Evolutionary conservation across 2,113 vertebrate genomes (phyloP).

Genomic region (Alces alces): DNA sequence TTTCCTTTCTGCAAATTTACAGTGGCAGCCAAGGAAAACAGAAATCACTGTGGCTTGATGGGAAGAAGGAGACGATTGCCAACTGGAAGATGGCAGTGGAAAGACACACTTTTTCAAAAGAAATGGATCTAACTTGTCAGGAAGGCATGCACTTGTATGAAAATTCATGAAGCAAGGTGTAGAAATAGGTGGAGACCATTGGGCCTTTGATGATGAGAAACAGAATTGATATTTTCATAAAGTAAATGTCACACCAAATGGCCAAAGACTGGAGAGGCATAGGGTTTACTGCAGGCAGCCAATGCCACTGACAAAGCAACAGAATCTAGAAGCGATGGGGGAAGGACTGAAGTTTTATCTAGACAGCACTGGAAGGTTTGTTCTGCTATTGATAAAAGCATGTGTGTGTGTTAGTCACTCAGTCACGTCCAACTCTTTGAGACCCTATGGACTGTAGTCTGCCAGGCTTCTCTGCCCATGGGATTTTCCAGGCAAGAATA

Average conservation of each 20-base stretch:
- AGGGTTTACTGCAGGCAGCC: not conserved
- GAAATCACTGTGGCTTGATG: conserved; percentile 17
- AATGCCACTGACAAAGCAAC: not conserved
- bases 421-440: not conserved
- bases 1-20: conserved; percentile 49
- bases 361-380: not conserved
- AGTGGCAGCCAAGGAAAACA: conserved; percentile 61
- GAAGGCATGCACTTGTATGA: conserved; percentile 19
- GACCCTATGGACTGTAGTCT: not conserved
- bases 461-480: not conserved
- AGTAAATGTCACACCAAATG: not conserved
- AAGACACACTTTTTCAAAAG: conserved; percentile 13
- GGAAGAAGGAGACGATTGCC: not conserved
- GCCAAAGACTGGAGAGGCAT: not conserved
- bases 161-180: not conserved
- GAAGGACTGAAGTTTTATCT: not conserved
- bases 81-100: conserved; percentile 35
- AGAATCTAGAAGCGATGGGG: not conserved
- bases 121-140: conserved; percentile 26
- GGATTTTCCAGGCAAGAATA: not conserved
- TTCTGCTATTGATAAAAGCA: not conserved
- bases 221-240: not conserved
- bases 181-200: not conserved
- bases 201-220: not conserved
- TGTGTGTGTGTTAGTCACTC: not conserved